A percentile compares a stretch with the other conserved stretches of the same genome.
Conservation (phyloP, 2,113 vertebrate species). For the Brachyistius frenatus region DNA sequence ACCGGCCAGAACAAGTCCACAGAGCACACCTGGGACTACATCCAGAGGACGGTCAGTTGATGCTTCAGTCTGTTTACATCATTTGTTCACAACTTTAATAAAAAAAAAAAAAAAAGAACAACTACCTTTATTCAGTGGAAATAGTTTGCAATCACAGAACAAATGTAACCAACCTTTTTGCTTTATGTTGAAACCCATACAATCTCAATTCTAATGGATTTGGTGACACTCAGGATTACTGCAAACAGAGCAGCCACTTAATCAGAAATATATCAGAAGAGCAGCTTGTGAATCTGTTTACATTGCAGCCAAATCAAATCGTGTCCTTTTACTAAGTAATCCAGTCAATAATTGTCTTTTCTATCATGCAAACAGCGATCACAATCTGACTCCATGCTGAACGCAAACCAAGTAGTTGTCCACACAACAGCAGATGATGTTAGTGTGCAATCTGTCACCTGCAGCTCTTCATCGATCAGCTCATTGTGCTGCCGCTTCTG, state of each 20-base stretch:
- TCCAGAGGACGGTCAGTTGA: constrained; percentile 88
- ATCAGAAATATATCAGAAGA: neutral
- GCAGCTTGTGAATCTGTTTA: neutral
- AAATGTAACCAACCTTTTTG: neutral
- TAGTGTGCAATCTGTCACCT: neutral
- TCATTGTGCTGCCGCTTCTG: neutral
- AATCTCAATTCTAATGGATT: neutral
- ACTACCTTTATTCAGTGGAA: neutral
- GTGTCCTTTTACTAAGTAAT: neutral
- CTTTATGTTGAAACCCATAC: neutral
- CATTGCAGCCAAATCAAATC: neutral
- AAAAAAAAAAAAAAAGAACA: neutral
- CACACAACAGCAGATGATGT: neutral
- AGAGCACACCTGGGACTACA: constrained; percentile 91
- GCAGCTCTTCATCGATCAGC: neutral
- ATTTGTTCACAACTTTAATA: neutral
- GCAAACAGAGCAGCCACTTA: neutral
- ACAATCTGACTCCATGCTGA: neutral
- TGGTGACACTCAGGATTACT: neutral
- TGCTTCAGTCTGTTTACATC: neutral
- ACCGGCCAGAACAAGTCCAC: constrained; percentile 75
- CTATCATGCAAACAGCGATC: neutral
- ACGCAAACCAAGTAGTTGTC: neutral
- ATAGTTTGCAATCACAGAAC: neutral
- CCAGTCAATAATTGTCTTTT: neutral